Evolutionary conservation across 2,888 invertebrate species (phyloP).

Genomic region (Papilio protenor): DNA sequence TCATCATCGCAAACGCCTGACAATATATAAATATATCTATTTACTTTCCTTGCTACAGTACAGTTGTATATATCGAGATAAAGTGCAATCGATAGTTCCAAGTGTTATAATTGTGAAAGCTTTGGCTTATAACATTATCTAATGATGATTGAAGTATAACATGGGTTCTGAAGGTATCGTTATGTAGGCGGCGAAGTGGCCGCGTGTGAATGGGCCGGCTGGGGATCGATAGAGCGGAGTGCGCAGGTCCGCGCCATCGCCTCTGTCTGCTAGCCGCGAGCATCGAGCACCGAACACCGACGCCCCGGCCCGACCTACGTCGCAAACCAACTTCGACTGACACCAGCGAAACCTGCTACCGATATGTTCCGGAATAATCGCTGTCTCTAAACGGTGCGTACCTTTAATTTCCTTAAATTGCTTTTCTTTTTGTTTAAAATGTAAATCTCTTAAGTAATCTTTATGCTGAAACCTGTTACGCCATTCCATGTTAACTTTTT

Average conservation of each 20-base stretch:
- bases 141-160: slow-evolving; percentile 78
- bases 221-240: slow-evolving; percentile 78
- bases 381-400: slow-evolving; percentile 77
- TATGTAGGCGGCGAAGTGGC: slow-evolving; percentile 77
- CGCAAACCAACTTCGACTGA: slow-evolving; percentile 55
- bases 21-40: slow-evolving; percentile 43
- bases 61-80: slow-evolving; percentile 14
- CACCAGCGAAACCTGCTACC: slow-evolving; percentile 64
- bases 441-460: background rate
- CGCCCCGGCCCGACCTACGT: slow-evolving; percentile 59
- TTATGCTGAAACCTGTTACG: slow-evolving; percentile 70
- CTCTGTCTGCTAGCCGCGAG: slow-evolving; percentile 51
- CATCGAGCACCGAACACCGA: slow-evolving; percentile 46
- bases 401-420: slow-evolving; percentile 25
- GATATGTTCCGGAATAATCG: slow-evolving; percentile 69
- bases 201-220: slow-evolving; percentile 75
- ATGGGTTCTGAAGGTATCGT: slow-evolving; percentile 63
- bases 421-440: background rate
- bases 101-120: slow-evolving; percentile 68
- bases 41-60: slow-evolving; percentile 31
- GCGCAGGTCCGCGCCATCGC: slow-evolving; percentile 76
- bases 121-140: slow-evolving; percentile 77
- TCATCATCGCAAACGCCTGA: slow-evolving; percentile 43
- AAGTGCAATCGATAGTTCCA: slow-evolving; percentile 51
- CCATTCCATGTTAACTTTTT: slow-evolving; percentile 60